A percentile compares a stretch with the other conserved stretches of the same genome.
Evolutionary conservation across 2,113 vertebrate species (phyloP).

Genomic region (Willisornis vidua): DNA sequence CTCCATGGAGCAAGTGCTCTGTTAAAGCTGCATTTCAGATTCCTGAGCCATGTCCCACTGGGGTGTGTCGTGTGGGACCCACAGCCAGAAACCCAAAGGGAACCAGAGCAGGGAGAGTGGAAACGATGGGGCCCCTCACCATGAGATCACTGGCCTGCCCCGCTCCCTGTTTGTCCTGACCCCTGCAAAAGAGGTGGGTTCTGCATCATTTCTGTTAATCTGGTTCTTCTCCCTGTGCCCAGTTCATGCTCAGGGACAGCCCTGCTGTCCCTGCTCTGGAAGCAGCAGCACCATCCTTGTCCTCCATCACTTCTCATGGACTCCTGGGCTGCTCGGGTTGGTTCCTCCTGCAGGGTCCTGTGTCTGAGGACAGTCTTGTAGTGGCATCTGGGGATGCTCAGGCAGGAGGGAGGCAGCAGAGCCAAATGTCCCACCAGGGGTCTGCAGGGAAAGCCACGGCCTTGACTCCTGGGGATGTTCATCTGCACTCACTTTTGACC

Average conservation of each 20-base stretch:
- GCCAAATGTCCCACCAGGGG: not conserved
- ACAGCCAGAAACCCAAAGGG: not conserved
- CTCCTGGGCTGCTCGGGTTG: not conserved
- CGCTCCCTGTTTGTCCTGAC: not conserved
- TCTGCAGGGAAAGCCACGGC: not conserved
- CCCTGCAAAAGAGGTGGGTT: not conserved
- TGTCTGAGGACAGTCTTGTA: not conserved
- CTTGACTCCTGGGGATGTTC: accelerated
- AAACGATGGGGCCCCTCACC: accelerated
- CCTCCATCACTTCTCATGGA: not conserved
- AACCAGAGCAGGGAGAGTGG: not conserved
- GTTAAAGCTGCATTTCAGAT: not conserved
- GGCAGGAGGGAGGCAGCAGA: not conserved
- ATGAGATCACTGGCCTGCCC: not conserved
- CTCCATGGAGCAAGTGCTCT: not conserved
- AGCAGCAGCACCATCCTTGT: accelerated
- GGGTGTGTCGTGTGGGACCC: not conserved
- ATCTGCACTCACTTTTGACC: not conserved
- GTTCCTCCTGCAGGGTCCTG: accelerated
- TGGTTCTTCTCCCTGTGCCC: accelerated
- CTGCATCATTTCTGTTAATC: not conserved
- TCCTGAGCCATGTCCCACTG: not conserved
- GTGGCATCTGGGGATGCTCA: not conserved
- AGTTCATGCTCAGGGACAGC: accelerated
- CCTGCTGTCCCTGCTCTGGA: not conserved